Conservation (phyloP, 2,113 vertebrate genomes). For the Platycercus adscitus region DNA sequence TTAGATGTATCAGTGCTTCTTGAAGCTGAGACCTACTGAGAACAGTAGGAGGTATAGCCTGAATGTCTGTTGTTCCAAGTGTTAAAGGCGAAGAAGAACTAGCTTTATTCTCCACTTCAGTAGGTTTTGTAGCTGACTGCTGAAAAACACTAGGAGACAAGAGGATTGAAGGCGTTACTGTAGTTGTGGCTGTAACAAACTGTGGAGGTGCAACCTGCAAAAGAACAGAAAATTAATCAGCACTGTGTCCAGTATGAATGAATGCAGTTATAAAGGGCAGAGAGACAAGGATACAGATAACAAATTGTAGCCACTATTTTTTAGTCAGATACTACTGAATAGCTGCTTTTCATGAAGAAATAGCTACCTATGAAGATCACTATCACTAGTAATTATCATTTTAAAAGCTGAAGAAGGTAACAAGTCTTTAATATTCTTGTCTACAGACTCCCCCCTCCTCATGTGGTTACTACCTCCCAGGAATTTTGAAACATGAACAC, state of each 20-base stretch:
- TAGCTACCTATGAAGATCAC: neutral
- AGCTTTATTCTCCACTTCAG: slow-evolving; percentile 76
- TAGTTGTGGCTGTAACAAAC: slow-evolving; percentile 76
- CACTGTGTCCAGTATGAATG: neutral
- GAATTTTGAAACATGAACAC: neutral
- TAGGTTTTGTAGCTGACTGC: slow-evolving; percentile 80
- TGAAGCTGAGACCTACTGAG: slow-evolving; percentile 91
- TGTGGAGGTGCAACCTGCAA: slow-evolving; percentile 77
- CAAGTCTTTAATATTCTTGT: neutral
- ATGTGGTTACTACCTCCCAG: neutral
- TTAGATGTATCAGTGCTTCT: slow-evolving; percentile 91
- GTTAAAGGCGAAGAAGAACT: slow-evolving; percentile 74
- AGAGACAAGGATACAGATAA: neutral
- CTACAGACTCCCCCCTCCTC: neutral
- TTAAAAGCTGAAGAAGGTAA: neutral
- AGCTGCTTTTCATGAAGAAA: neutral
- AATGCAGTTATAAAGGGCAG: neutral
- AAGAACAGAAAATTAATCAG: neutral
- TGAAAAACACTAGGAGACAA: slow-evolving; percentile 94
- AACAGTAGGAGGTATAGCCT: slow-evolving; percentile 67
- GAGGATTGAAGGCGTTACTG: slow-evolving; percentile 81
- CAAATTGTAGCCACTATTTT: neutral
- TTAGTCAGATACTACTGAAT: neutral
- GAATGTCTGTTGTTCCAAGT: slow-evolving; percentile 73
- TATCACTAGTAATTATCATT: neutral